Base-by-base conservation (phyloP, 2,888 invertebrate species). In the Nomada lathburiana region DNA sequence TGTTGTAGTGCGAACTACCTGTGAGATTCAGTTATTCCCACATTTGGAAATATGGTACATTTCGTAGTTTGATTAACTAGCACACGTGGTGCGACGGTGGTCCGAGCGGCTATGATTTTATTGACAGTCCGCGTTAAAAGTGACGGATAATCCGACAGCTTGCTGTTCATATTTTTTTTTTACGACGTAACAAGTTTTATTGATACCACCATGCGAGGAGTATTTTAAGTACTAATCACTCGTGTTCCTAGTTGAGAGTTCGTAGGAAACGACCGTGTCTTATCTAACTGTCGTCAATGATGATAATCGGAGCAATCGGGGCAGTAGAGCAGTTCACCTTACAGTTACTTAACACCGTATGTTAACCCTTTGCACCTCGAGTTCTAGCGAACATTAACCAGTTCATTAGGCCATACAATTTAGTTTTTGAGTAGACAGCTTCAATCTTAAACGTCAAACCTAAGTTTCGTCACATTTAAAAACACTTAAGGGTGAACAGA, bases 211-310 rank as follows among this genome's bases (percentile, higher is more conserved):
- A 60, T 2, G 13, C 1, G 10, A 36, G n/a, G 10, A 29, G 59
- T 70, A 60, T 70, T 50, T 69, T n/a, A 47, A 57, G n/a, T 29
- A 29, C 10, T 65, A 65, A 52, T 53, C 52, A 26, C n/a, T 59
- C 23, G 1, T 26, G 47, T 57, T 68, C 18, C 3, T 69, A 26
- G 9, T 69, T 59, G 13, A 23, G 5, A 44, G 18, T 68, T 26
- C 11, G 36, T 44, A 16, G 11, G 44, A n/a, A 11, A 47, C 18
- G n/a, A 26, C 18, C 23, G 26, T n/a, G 44, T 59, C 69, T 69
- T 59, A 69, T 69, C 57, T 69, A 69, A 69, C 57, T 7, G 20
- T 69, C 57, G 44, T 59, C n/a, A 26, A 26, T 26, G 57, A 69
- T 9, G 57, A 59, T 69, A 59, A 69, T 47, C 47, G n/a, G n/a